These are phyloP conservation scores for Dryobota labecula DNA, from an alignment of 2,888 invertebrate genomes.

Conservation along the genomic window DNA sequence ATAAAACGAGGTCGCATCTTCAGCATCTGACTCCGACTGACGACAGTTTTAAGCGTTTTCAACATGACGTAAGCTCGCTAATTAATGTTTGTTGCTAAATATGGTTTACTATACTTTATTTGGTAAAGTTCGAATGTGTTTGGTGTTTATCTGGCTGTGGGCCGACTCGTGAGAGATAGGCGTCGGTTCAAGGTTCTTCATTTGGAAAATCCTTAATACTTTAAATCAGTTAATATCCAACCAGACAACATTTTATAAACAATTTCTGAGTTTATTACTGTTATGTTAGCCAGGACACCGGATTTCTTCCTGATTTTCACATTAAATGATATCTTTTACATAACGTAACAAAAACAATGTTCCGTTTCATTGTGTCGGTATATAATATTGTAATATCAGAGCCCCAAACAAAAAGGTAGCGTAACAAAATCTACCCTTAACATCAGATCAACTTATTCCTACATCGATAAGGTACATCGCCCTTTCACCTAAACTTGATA, in stretches of 20 bases:
- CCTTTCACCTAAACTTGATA: slow-evolving; percentile 53
- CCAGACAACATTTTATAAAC: not conserved
- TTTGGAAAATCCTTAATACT: not conserved
- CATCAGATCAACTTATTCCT: slow-evolving; percentile 48
- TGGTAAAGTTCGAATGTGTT: not conserved
- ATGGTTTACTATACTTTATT: slow-evolving; percentile 25
- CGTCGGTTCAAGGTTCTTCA: not conserved
- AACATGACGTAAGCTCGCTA: slow-evolving; percentile 74
- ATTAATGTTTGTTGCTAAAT: slow-evolving; percentile 73
- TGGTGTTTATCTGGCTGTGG: not conserved
- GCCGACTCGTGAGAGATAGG: not conserved
- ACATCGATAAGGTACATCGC: slow-evolving; percentile 51
- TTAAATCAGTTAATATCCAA: not conserved
- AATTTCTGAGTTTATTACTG: not conserved
- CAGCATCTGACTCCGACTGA: slow-evolving; percentile 76
- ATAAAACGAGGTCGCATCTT: slow-evolving; percentile 87
- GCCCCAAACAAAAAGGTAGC: slow-evolving; percentile 54
- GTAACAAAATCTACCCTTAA: slow-evolving; percentile 48
- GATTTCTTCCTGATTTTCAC: slow-evolving; percentile 25
- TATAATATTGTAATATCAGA: slow-evolving; percentile 43
- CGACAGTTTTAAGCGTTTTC: slow-evolving; percentile 79
- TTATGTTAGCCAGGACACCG: not conserved
- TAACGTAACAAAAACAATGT: slow-evolving; percentile 40
- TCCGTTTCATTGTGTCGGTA: slow-evolving; percentile 41
- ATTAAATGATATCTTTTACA: slow-evolving; percentile 12